Evolutionary conservation across 2,797 vertebrate species (phyloP), one percentile per base, ranked within the genome.

Genomic region (Rhinoraja longicauda): DNA sequence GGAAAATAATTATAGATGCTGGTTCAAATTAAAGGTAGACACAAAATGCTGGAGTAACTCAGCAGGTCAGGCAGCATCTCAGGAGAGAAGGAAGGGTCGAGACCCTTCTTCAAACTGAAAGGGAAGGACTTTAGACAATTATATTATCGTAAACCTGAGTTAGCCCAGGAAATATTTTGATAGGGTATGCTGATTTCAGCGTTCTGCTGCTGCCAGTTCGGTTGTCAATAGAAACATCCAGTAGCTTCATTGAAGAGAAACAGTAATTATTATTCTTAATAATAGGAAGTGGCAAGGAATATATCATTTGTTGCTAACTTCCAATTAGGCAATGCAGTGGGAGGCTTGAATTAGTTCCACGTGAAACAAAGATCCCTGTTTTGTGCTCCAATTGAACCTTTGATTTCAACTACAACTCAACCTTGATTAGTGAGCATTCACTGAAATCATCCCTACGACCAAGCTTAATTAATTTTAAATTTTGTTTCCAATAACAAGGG

Each of bases 181-280:
- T 12, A 62, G 79, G 62, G 17, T 90, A 82, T 17, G 24, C 36
- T 90, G 64, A 72, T 39, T 45, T 45, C 19, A 39, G 62, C 36
- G 21, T 90, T 90, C 15, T 36, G 62, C 21, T 39, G 17, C 7
- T 39, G 17, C 7, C 59, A 62, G n/a, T 36, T 62, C 24, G 57
- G 10, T 73, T 92, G 70, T 8, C 26, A 53, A 90, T 29, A 91
- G 45, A 73, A 24, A 72, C 24, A 39, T 39, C 32, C 70, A 72
- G 62, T 90, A n/a, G 15, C 19, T 90, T 10, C 1, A 72, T 90
- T 90, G 88, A 90, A 70, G 64, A 90, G 59, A 90, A 90, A 36
- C 32, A 45, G 67, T 72, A 73, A 91, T 45, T 91, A 36, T 64
- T 73, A 64, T 32, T 88, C 53, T 29, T n/a, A 88, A 67, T 86